Evolutionary conservation across 2,113 vertebrate species (phyloP).

Genomic region (Choloepus hoffmanni): DNA sequence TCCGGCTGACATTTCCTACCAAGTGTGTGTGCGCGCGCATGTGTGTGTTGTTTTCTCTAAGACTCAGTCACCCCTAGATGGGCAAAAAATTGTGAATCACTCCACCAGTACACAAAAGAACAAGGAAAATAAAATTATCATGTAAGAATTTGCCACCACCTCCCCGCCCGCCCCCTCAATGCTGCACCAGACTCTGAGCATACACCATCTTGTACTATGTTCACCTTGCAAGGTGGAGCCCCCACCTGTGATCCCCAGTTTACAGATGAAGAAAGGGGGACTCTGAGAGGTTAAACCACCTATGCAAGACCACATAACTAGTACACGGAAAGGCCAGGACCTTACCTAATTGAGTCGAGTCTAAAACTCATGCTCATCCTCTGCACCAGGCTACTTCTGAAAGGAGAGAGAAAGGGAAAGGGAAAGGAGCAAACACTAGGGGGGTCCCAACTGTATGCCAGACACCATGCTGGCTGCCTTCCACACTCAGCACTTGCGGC

Average conservation of each 20-base stretch:
- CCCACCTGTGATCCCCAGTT: not conserved
- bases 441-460: not conserved
- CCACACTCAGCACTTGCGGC: rapidly evolving
- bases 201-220: not conserved
- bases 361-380: not conserved
- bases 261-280: not conserved
- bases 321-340: no score
- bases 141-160: not conserved
- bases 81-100: constrained; percentile 28
- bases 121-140: not conserved
- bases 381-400: not conserved
- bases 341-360: not conserved
- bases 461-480: not conserved
- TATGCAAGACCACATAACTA: not conserved
- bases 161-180: not conserved
- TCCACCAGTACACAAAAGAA: constrained; percentile 31
- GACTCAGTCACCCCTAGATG: not conserved
- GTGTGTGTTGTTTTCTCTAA: not conserved
- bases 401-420: not conserved
- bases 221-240: not conserved
- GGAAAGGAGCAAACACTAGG: not conserved
- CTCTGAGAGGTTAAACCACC: not conserved
- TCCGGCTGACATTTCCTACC: not conserved
- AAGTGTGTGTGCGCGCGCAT: not conserved
- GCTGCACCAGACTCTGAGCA: not conserved